These are phyloP conservation scores for Streptopelia turtur DNA, from an alignment of 2,797 vertebrate species.

Conservation along the genomic window DNA sequence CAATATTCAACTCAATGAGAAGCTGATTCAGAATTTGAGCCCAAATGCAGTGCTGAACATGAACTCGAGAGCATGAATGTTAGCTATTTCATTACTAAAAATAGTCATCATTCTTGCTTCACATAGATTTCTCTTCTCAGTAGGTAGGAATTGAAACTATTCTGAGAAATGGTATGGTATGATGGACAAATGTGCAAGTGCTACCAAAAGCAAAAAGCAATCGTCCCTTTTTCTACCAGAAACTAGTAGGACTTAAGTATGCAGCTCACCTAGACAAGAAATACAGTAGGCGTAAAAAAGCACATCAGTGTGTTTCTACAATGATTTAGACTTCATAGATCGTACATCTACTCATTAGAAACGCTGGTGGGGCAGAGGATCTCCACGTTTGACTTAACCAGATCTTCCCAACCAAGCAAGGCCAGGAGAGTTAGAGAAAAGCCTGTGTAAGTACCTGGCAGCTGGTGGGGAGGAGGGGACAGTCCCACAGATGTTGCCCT, in stretches of 20 bases:
- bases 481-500: background rate
- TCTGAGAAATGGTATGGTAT: background rate
- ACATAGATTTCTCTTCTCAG: background rate
- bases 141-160: background rate
- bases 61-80: background rate
- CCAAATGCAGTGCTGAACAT: background rate
- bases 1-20: background rate
- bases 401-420: background rate
- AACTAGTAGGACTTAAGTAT: background rate
- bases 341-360: background rate
- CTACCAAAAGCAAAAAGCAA: background rate
- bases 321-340: background rate
- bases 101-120: background rate
- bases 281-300: background rate
- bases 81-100: background rate
- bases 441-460: background rate
- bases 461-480: background rate
- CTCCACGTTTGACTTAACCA: background rate
- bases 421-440: background rate
- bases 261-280: background rate
- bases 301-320: background rate
- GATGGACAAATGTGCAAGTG: background rate
- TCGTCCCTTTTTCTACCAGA: background rate
- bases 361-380: background rate
- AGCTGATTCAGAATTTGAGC: background rate